Evolutionary conservation across 2,797 vertebrate species (phyloP).

Genomic region (Cheirogaleus major): DNA sequence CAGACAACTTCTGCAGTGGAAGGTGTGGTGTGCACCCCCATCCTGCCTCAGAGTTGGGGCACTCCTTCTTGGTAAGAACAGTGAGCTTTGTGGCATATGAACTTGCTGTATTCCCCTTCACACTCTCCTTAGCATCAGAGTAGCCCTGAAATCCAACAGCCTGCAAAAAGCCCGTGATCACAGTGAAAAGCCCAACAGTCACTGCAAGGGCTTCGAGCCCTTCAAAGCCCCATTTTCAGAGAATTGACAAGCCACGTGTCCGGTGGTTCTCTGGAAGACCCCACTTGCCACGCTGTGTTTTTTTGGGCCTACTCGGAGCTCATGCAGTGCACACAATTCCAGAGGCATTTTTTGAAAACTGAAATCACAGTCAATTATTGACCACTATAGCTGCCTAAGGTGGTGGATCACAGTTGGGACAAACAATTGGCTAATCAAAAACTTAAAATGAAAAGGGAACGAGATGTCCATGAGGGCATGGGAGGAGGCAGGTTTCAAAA

Average conservation of each 20-base stretch:
- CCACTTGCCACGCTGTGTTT: neutral
- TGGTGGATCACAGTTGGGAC: neutral
- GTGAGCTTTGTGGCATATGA: neutral
- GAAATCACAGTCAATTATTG: neutral
- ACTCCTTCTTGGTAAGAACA: neutral
- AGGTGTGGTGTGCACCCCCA: neutral
- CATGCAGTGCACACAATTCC: neutral
- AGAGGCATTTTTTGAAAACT: neutral
- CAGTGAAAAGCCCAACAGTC: neutral
- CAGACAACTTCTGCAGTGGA: too few relatives aligned
- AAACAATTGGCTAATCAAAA: neutral
- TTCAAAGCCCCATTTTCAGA: neutral
- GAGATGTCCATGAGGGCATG: neutral
- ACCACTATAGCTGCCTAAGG: neutral
- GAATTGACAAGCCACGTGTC: neutral
- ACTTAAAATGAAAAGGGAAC: neutral
- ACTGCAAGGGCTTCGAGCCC: neutral
- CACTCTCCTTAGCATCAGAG: neutral
- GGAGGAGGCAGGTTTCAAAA: neutral
- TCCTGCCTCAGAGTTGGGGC: neutral
- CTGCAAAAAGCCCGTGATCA: neutral
- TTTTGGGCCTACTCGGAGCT: neutral
- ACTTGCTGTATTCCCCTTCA: accelerated
- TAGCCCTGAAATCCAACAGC: neutral
- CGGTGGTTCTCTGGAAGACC: neutral